These are phyloP conservation scores for Tridacna gigas DNA, from an alignment of 2,888 invertebrate genomes.

Conservation along the genomic window DNA sequence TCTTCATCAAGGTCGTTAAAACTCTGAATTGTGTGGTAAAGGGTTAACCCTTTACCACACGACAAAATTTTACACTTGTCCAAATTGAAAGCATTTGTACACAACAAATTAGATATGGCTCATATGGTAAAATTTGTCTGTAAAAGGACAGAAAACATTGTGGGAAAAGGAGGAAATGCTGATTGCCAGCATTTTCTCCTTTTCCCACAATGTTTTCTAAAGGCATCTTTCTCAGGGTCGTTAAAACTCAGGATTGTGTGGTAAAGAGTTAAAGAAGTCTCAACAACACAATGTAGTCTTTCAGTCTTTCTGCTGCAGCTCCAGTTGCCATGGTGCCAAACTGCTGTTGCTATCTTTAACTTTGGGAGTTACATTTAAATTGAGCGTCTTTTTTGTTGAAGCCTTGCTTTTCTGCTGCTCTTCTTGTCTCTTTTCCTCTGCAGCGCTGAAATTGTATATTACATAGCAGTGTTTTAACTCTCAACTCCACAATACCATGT, in stretches of 20 bases:
- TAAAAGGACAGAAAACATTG: neutral
- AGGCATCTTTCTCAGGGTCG: neutral
- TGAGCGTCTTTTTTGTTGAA: slow-evolving; percentile 28
- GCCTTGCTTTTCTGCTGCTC: slow-evolving; percentile 41
- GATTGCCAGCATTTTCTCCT: neutral
- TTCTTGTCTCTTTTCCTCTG: slow-evolving; percentile 45
- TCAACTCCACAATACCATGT: too few species aligned
- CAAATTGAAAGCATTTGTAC: too few species aligned
- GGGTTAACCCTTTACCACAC: too few species aligned
- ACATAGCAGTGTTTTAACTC: too few species aligned
- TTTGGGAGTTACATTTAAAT: slow-evolving; percentile 36
- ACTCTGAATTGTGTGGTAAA: too few species aligned
- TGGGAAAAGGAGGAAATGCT: neutral
- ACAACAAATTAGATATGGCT: too few species aligned
- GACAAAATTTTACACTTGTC: too few species aligned
- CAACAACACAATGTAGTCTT: neutral
- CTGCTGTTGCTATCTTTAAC: slow-evolving; percentile 26
- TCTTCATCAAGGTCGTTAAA: too few species aligned
- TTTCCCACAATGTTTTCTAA: neutral
- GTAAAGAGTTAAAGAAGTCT: neutral
- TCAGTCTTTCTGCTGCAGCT: slow-evolving; percentile 46
- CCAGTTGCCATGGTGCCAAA: slow-evolving; percentile 66
- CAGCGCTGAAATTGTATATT: slow-evolving; percentile 30
- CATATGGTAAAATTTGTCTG: neutral
- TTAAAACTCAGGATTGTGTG: neutral